Evolutionary conservation across 2,888 invertebrate species (phyloP), one percentile per base, ranked within the genome.

Genomic region (Theretra japonica): DNA sequence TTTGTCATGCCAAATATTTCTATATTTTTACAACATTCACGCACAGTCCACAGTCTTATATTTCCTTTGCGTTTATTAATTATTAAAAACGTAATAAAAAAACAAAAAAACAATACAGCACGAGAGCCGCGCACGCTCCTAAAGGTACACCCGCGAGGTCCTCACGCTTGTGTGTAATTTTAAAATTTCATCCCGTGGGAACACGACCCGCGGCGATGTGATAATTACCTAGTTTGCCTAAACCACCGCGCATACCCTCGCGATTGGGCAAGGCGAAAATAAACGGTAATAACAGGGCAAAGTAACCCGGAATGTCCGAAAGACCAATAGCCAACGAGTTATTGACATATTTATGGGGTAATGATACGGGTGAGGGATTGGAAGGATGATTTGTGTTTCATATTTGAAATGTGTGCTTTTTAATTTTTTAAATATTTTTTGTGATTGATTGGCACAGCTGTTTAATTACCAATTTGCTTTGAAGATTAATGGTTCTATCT

Each of bases 171-270:
- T 88, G 88, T 88, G 87, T 93, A 87, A 86, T 85, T 88, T 89
- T 84, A 89, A 91, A 91, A 90, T 90, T 90, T 84, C 86, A 86
- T 89, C 90, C 89, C 93, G 93, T 94, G 94, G 93, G 94, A 94
- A 94, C 84, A 80, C 84, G 82, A 73, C 90, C 86, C 84, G 83
- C 81, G 90, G 92, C 90, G 82, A 88, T 80, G 88, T 88, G 93
- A 90, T 94, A 94, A 94, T 93, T 92, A 87, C 83, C 88, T 86
- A 86, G 91, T 91, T 92, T 90, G 90, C 89, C 90, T 88, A 90
- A 88, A 89, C 87, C 88, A 82, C 86, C 86, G 84, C 86, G 85
- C 87, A 84, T 87, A 87, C 88, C 90, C 89, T 87, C 85, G 77
- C 77, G 73, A 70, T 71, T 79, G 81, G 82, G 77, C 78, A 79